Base-by-base conservation (phyloP, 1,140 invertebrate species). In the Psilanteris sp. region DNA sequence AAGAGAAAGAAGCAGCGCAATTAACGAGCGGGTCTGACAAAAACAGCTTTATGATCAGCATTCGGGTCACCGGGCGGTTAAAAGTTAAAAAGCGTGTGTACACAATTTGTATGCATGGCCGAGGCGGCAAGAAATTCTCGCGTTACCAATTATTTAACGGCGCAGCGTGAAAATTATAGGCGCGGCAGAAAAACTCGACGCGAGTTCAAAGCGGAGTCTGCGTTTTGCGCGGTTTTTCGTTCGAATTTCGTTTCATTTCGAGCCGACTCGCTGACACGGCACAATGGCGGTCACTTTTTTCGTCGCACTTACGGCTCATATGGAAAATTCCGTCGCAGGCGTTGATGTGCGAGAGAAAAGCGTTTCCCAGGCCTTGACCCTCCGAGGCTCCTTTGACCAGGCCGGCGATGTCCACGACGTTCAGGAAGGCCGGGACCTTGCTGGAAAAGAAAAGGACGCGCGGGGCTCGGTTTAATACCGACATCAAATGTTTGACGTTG, bases 271-370 rank as follows among this genome's bases (percentile, higher is more conserved):
- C 3, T 4, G 32, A 34, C 2, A 32, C 11, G 2, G 6, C 8
- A n/a, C n/a, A n/a, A n/a, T n/a, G n/a, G n/a, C n/a, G 36, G 6
- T 3, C 4, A 9, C 20, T 59, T 36, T 46, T 41, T 0, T n/a
- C 10, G 4, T n/a, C n/a, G n/a, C n/a, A 96, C 95, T 94, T 91
- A 97, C 98, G 93, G 81, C 96, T 96, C 54, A 99, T 91, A 89
- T 99, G 97, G 85, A 99, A 99, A 75, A 99, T 94, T n/a, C 97
- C 97, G 89, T 99, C 98, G 86, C 98, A 99, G 4, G 97, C 98
- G 85, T 94, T 96, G 80, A 99, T 99, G 88, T 99, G 97, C 1
- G 98, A 98, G 2, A 99, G 91, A 87, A 99, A 99, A 64, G 96
- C 97, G 88, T 99, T 99, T 81, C 98, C 98, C 9, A 99, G 89